These are phyloP conservation scores for Malacoctenus gilli DNA, from an alignment of 2,797 vertebrate species.

Conservation along the genomic window DNA sequence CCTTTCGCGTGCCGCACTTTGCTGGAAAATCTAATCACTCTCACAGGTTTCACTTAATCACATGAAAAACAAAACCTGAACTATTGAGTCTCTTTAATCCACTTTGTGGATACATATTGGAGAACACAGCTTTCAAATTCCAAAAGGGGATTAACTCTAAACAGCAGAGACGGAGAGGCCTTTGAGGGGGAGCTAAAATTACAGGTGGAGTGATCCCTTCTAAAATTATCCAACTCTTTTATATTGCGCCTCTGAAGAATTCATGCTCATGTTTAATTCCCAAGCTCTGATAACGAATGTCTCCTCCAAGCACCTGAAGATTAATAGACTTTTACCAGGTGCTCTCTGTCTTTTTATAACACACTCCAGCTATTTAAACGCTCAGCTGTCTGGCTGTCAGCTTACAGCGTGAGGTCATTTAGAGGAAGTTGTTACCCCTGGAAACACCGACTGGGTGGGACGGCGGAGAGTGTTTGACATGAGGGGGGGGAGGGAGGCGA, in stretches of 20 bases:
- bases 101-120: slow-evolving; percentile 75
- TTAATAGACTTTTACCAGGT: slow-evolving; percentile 83
- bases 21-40: slow-evolving; percentile 68
- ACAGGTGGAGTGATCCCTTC: slow-evolving; percentile 86
- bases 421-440: slow-evolving; percentile 48
- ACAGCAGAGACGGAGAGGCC: slow-evolving; percentile 75
- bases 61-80: slow-evolving; percentile 69
- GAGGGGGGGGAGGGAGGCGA: not conserved
- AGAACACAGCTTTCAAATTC: slow-evolving; percentile 76
- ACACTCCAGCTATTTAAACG: slow-evolving; percentile 80
- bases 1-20: slow-evolving; percentile 46
- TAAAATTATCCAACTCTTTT: slow-evolving; percentile 89
- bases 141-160: slow-evolving; percentile 76
- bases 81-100: slow-evolving; percentile 73
- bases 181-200: slow-evolving; percentile 84
- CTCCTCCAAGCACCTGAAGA: slow-evolving; percentile 82
- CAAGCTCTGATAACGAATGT: slow-evolving; percentile 83
- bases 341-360: slow-evolving; percentile 81
- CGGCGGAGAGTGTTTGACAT: slow-evolving; percentile 23
- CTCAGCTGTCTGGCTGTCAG: slow-evolving; percentile 73
- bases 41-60: slow-evolving; percentile 74
- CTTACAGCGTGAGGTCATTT: slow-evolving; percentile 65
- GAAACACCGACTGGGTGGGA: slow-evolving; percentile 19
- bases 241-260: slow-evolving; percentile 83
- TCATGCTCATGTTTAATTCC: slow-evolving; percentile 88